Percentiles rank a stretch among this genome's conserved stretches.
Conservation (phyloP, 2,888 invertebrate species). For the Geophilus truncorum region DNA sequence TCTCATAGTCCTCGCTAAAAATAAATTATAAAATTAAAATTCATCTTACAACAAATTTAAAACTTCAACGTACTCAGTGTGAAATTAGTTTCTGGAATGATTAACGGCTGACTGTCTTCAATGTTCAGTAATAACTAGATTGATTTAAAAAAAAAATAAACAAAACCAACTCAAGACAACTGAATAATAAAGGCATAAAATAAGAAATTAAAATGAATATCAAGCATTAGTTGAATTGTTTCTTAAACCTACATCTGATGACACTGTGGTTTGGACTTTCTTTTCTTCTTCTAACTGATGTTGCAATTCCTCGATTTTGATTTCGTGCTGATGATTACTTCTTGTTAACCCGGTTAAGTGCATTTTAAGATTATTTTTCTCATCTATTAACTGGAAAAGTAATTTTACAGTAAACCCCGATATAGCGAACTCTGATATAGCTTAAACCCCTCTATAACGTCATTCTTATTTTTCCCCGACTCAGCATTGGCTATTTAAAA, state of each 20-base stretch:
- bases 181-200: neutral
- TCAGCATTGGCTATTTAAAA: too few species aligned
- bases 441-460: too few species aligned
- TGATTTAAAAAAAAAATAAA: neutral
- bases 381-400: neutral
- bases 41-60: neutral
- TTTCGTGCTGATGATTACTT: neutral
- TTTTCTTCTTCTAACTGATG: neutral
- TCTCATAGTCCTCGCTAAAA: neutral
- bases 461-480: too few species aligned
- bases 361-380: neutral
- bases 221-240: too few species aligned
- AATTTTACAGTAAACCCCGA: neutral
- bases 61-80: neutral
- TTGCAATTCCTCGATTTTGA: neutral
- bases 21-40: neutral
- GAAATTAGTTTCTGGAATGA: slow-evolving; percentile 24
- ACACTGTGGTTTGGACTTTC: neutral
- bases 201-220: neutral
- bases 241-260: neutral
- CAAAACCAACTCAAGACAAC: neutral
- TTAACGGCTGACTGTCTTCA: slow-evolving; percentile 13
- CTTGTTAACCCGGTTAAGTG: neutral
- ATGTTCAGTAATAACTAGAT: neutral
- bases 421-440: too few species aligned